phyloP scores from a whole-genome alignment of 2,113 vertebrate species.

The Acanthochromis polyacanthus region DNA sequence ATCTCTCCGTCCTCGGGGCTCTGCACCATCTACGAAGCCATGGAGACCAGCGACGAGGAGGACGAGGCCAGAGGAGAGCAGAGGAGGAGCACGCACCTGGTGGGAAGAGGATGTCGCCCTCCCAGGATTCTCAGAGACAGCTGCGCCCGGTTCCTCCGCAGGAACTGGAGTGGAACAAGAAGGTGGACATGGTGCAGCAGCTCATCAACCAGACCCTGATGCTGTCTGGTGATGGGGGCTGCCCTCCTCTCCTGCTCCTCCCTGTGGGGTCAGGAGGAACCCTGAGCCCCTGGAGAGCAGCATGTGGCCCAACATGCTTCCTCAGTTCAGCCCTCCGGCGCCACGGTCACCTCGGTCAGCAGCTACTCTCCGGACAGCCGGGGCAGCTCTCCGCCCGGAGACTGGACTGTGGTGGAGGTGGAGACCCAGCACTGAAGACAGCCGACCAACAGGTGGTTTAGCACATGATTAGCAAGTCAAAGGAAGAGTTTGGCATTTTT shows the following conservation, averaged over 20 bases:
- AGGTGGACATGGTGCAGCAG: conserved; percentile 91
- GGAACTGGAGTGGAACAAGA: conserved; percentile 83
- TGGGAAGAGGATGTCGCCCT: background rate
- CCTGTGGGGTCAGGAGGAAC: conserved; percentile 82
- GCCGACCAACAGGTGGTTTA: background rate
- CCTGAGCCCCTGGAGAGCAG: conserved; percentile 87
- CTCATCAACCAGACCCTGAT: conserved; percentile 90
- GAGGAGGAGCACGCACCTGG: conserved; percentile 31
- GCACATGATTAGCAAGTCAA: too few relatives aligned
- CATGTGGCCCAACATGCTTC: conserved; percentile 89
- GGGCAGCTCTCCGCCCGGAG: conserved; percentile 84
- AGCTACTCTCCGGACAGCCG: conserved; percentile 90
- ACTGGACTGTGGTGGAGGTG: conserved; percentile 94
- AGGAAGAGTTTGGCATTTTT: too few relatives aligned
- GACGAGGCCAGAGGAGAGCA: conserved; percentile 56
- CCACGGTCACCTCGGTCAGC: conserved; percentile 90
- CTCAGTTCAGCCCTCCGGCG: conserved; percentile 85
- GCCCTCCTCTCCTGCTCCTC: conserved; percentile 78
- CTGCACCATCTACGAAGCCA: conserved; percentile 87
- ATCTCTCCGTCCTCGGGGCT: conserved; percentile 80
- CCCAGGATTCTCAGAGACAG: conserved; percentile 50
- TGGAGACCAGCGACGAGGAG: conserved; percentile 86
- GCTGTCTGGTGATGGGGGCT: conserved; percentile 81
- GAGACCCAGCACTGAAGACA: conserved; percentile 89
- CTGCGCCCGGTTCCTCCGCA: conserved; percentile 73